phyloP scores from a whole-genome alignment of 2,797 vertebrate genomes.

The Arrhamphus sclerolepis region DNA sequence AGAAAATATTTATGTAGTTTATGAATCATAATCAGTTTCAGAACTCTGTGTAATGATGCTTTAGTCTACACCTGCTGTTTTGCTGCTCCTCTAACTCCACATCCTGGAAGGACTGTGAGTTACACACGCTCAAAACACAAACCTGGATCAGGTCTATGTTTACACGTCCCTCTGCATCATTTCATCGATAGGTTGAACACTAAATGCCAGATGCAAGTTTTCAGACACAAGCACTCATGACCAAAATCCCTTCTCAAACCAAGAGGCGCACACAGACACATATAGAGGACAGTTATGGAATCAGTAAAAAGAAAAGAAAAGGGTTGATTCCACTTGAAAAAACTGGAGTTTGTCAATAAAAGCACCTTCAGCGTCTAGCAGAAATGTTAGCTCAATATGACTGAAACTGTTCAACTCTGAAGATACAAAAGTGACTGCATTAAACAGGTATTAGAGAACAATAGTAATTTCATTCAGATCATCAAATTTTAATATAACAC shows the following conservation, averaged over 20 bases:
- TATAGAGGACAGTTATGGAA: background rate
- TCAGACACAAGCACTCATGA: constrained; percentile 2
- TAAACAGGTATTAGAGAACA: too few species aligned
- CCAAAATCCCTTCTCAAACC: constrained; percentile 4
- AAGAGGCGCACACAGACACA: background rate
- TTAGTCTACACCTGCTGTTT: constrained; percentile 24
- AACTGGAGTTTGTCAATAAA: constrained; percentile 4
- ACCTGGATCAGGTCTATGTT: constrained; percentile 50
- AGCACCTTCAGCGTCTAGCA: background rate
- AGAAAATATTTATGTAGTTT: constrained; percentile 19
- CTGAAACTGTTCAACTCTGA: too few species aligned
- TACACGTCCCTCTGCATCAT: constrained; percentile 46
- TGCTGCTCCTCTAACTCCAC: constrained; percentile 37
- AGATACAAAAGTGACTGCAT: too few species aligned
- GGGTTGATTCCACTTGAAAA: background rate
- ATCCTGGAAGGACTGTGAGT: constrained; percentile 57
- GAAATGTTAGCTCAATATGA: constrained; percentile 8
- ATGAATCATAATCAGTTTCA: constrained; percentile 24
- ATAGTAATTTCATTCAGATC: too few species aligned
- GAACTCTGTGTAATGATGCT: constrained; percentile 22
- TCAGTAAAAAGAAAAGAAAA: constrained; percentile 2
- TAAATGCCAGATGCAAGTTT: constrained; percentile 21
- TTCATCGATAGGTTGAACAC: constrained; percentile 29
- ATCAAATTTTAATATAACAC: too few species aligned
- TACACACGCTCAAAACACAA: constrained; percentile 18